Conservation (phyloP, 2,888 invertebrate species). For the Luperina testacea region DNA sequence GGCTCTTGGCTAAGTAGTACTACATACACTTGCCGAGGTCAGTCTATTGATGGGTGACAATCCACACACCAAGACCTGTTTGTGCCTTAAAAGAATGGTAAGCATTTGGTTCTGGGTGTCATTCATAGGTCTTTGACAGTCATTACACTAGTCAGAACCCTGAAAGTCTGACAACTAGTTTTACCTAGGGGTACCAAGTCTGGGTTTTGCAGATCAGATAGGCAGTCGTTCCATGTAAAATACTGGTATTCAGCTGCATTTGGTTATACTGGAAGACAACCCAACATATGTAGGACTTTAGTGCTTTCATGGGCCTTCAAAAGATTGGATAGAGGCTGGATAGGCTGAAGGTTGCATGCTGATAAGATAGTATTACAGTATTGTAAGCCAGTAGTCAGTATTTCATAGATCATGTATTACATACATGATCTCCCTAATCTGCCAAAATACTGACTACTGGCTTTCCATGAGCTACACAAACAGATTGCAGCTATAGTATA, state of each 20-base stretch:
- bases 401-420: no score
- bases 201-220: not conserved
- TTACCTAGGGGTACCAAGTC: not conserved
- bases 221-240: not conserved
- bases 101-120: not conserved
- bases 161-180: not conserved
- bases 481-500: not conserved
- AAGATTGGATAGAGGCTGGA: not conserved
- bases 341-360: not conserved
- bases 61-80: not conserved
- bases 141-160: no score
- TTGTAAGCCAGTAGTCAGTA: no score
- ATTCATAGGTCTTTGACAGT: not conserved
- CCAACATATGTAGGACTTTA: not conserved
- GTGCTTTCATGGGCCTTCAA: not conserved
- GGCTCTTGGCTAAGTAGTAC: not conserved
- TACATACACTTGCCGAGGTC: not conserved
- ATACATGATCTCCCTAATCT: not conserved
- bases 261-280: not conserved
- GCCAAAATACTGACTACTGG: not conserved
- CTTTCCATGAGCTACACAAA: not conserved
- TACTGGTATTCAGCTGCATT: not conserved
- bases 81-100: not conserved
- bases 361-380: not conserved
- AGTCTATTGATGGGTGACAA: not conserved